Evolutionary conservation across 1,140 invertebrate species (phyloP).

Genomic region (Rhopalosiphum maidis): DNA sequence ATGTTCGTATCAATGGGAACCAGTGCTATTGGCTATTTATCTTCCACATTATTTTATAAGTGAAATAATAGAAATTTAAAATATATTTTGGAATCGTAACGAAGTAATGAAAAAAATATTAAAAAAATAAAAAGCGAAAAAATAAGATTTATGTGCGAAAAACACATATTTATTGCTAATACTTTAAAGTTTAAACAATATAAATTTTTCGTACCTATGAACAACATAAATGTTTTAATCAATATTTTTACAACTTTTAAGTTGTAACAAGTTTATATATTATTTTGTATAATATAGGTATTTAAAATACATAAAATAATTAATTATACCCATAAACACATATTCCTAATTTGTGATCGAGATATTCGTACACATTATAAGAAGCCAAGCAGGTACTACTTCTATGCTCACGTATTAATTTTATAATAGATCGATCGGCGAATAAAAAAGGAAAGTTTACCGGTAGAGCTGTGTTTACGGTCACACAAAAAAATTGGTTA

Average conservation of each 20-base stretch:
- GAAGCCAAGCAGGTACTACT: neutral
- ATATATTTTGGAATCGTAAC: neutral
- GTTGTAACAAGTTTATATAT: neutral
- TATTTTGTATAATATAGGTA: neutral
- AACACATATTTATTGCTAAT: neutral
- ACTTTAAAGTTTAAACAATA: neutral
- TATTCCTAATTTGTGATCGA: neutral
- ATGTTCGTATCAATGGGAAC: too few relatives aligned
- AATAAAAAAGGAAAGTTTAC: constrained; percentile 58
- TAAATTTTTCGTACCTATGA: neutral
- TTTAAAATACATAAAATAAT: neutral
- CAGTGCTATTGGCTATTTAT: neutral
- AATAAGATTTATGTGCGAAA: too few relatives aligned
- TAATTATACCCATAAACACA: neutral
- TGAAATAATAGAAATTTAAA: neutral
- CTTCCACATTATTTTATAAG: neutral
- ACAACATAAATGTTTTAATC: neutral
- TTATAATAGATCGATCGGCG: neutral
- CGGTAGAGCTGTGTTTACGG: constrained; percentile 85
- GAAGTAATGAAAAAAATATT: neutral
- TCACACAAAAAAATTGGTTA: constrained; percentile 90
- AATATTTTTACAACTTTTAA: neutral
- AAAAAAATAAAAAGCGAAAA: neutral
- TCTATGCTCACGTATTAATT: neutral
- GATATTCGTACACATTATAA: neutral